phyloP scores from a whole-genome alignment of 2,113 vertebrate genomes.

The Etia nguti region DNA sequence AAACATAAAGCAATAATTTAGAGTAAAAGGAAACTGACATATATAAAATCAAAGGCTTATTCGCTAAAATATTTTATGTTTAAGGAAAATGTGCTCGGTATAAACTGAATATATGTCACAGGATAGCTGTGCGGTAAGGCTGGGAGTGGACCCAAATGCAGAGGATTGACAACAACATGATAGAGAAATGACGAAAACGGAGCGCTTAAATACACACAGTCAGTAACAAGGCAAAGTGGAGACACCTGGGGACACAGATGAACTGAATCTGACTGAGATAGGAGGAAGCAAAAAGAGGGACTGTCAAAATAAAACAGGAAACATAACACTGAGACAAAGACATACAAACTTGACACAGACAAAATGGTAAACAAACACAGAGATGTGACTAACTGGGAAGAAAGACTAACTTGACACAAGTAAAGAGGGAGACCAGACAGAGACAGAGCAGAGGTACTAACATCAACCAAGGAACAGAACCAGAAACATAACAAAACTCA shows the following conservation, averaged over 20 bases:
- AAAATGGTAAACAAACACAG: neutral
- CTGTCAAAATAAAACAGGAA: neutral
- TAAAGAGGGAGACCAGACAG: neutral
- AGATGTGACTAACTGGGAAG: neutral
- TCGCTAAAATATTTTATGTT: neutral
- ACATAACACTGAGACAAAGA: neutral
- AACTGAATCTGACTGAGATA: neutral
- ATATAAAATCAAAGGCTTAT: neutral
- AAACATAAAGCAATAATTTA: neutral
- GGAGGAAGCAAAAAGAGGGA: neutral
- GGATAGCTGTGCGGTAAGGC: neutral
- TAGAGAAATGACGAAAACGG: neutral
- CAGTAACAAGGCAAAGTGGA: neutral
- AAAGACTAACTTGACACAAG: neutral
- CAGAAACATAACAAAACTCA: neutral
- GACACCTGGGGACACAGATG: neutral
- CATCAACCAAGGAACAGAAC: neutral
- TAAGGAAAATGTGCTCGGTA: neutral
- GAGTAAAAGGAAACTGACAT: neutral
- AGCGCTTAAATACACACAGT: neutral
- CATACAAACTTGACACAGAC: neutral
- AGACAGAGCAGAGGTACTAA: neutral
- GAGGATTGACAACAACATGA: neutral
- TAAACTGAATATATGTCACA: neutral
- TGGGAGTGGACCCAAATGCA: neutral